These are phyloP conservation scores for Hippocampus barbouri DNA, from an alignment of 2,113 vertebrate species.

Conservation along the genomic window DNA sequence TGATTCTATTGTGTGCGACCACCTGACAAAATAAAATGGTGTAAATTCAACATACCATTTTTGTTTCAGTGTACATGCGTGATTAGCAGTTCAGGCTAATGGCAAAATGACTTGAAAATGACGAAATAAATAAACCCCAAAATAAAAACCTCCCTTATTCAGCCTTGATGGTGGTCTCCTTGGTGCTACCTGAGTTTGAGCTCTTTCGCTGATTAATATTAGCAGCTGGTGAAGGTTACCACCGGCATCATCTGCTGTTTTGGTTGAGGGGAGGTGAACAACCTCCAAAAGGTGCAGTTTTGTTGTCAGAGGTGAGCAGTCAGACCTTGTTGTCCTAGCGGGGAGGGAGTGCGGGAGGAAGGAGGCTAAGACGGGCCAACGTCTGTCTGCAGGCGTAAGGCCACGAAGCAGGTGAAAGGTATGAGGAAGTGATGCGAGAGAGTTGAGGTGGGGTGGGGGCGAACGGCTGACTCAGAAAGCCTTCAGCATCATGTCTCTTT, in stretches of 20 bases:
- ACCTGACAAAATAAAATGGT: too few relatives aligned
- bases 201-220: not conserved
- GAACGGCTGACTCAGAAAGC: conserved; percentile 68
- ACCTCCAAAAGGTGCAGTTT: conserved; percentile 8
- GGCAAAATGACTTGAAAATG: too few relatives aligned
- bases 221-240: conserved; percentile 21
- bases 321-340: conserved; percentile 25
- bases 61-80: too few relatives aligned
- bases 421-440: conserved; percentile 56
- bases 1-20: too few relatives aligned
- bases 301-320: conserved; percentile 24
- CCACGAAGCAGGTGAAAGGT: conserved; percentile 68
- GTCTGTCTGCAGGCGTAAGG: conserved; percentile 53
- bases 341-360: conserved; percentile 11
- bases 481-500: conserved; percentile 33
- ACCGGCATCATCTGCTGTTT: conserved; percentile 2
- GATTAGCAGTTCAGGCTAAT: too few relatives aligned
- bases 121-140: too few relatives aligned
- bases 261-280: not conserved
- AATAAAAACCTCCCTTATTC: not conserved
- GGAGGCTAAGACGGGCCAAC: conserved; percentile 39
- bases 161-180: not conserved
- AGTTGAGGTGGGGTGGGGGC: conserved; percentile 29
- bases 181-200: not conserved
- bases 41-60: too few relatives aligned